Conservation (phyloP, 2,888 invertebrate species). For the Seira musarum region DNA sequence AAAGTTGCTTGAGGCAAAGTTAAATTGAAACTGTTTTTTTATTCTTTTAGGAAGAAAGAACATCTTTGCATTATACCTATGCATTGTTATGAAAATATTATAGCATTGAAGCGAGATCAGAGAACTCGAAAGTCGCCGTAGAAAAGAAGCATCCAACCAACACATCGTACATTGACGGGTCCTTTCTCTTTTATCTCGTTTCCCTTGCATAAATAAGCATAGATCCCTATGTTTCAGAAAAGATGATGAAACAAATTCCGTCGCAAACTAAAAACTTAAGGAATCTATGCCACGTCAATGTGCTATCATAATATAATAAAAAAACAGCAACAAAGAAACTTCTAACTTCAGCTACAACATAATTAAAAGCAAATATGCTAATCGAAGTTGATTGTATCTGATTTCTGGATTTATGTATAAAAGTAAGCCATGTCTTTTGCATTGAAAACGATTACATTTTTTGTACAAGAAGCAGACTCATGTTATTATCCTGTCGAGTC, state of each 20-base stretch:
- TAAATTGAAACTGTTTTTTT: constrained; percentile 35
- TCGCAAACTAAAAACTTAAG: background rate
- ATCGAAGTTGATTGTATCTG: background rate
- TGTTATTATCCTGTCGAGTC: background rate
- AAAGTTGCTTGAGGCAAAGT: constrained; percentile 28
- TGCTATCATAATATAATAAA: background rate
- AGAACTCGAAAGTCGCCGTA: too few relatives aligned
- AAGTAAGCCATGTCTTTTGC: background rate
- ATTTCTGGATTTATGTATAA: background rate
- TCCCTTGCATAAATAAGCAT: background rate
- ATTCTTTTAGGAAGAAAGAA: background rate
- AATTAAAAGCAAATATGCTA: background rate
- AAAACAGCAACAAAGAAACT: background rate
- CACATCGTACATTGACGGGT: too few relatives aligned
- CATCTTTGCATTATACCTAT: background rate
- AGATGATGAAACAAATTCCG: background rate
- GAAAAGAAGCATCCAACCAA: too few relatives aligned
- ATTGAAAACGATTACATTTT: background rate
- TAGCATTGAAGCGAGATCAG: too few relatives aligned
- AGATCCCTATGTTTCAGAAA: background rate
- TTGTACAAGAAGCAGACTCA: background rate
- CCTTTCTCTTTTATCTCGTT: background rate
- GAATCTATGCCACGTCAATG: background rate
- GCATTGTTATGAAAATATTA: background rate
- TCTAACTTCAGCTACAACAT: too few relatives aligned